phyloP scores from a whole-genome alignment of 2,113 vertebrate species.

The Poicephalus meyeri region DNA sequence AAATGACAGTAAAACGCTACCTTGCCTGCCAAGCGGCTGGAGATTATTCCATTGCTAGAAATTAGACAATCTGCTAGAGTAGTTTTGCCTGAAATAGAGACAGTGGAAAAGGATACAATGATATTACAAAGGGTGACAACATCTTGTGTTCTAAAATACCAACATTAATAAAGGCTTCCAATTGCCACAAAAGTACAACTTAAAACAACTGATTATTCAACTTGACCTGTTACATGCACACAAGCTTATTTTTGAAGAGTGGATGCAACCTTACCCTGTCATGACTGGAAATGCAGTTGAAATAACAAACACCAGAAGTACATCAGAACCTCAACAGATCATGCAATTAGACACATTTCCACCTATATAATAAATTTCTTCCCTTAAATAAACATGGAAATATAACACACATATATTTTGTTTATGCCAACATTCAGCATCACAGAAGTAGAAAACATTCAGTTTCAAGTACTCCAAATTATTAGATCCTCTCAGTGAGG shows the following conservation, averaged over 20 bases:
- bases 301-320: neutral
- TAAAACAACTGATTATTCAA: neutral
- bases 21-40: conserved; percentile 92
- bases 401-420: rapidly evolving
- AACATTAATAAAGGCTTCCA: neutral
- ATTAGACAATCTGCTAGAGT: conserved; percentile 95
- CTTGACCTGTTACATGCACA: neutral
- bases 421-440: neutral
- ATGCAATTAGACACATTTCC: neutral
- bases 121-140: neutral
- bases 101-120: rapidly evolving
- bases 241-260: neutral
- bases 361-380: neutral
- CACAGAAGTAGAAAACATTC: neutral
- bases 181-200: neutral
- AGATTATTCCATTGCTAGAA: conserved; percentile 96
- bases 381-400: neutral
- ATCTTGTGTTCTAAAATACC: rapidly evolving
- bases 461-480: neutral
- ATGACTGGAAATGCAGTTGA: neutral
- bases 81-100: conserved; percentile 85
- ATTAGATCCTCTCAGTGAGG: too few species aligned
- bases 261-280: neutral
- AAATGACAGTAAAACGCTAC: conserved; percentile 63
- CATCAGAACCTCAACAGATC: neutral